Percentiles rank a stretch among this genome's conserved stretches.
Evolutionary conservation across 2,113 vertebrate species (phyloP).

Genomic region (Platichthys flesus): DNA sequence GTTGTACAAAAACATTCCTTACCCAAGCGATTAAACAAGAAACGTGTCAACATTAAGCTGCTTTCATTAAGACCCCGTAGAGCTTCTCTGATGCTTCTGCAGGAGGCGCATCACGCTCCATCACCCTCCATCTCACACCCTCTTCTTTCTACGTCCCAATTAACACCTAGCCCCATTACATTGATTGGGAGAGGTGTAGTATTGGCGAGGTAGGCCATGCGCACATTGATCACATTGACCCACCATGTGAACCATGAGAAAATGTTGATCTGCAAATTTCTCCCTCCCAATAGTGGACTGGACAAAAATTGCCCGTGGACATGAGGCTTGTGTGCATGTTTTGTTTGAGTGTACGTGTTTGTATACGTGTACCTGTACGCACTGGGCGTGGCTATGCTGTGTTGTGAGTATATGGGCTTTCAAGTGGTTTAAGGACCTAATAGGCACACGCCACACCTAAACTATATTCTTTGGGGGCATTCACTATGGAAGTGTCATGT

Average conservation of each 20-base stretch:
- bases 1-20: constrained; percentile 31
- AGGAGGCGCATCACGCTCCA: constrained; percentile 53
- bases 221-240: constrained; percentile 79
- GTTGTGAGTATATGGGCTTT: constrained; percentile 39
- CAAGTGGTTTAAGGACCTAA: constrained; percentile 62
- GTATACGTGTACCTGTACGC: constrained; percentile 27
- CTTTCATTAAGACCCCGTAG: constrained; percentile 48
- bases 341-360: constrained; percentile 10
- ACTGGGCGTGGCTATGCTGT: constrained; percentile 32
- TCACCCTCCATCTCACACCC: constrained; percentile 60
- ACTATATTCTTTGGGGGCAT: constrained; percentile 56
- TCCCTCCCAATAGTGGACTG: constrained; percentile 20
- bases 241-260: constrained; percentile 75
- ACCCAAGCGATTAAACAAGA: constrained; percentile 49
- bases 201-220: constrained; percentile 75
- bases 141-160: constrained; percentile 68
- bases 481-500: constrained; percentile 26
- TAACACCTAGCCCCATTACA: constrained; percentile 78
- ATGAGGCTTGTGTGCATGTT: constrained; percentile 12
- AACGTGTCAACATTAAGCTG: constrained; percentile 39
- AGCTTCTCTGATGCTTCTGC: constrained; percentile 71
- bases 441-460: constrained; percentile 68
- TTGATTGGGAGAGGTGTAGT: constrained; percentile 77
- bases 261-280: constrained; percentile 75
- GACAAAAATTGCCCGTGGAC: constrained; percentile 39